Evolutionary conservation across 2,797 vertebrate species (phyloP).

Genomic region (Emys orbicularis): DNA sequence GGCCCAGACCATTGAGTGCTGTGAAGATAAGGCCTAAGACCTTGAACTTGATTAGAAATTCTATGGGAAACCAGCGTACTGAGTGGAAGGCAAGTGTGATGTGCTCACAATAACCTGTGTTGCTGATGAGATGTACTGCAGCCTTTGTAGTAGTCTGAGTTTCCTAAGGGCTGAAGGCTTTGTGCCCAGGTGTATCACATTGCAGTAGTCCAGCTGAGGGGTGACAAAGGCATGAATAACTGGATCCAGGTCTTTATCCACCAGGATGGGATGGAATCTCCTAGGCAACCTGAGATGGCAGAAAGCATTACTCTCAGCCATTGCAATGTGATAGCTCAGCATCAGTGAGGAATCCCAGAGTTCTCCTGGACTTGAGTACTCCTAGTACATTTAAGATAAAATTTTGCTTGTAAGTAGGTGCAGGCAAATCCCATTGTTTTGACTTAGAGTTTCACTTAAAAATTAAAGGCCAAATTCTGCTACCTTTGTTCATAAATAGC

Average conservation of each 20-base stretch:
- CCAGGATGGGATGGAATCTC: background rate
- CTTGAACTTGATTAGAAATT: background rate
- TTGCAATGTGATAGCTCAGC: background rate
- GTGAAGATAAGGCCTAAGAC: background rate
- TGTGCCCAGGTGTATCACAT: background rate
- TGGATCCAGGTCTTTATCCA: background rate
- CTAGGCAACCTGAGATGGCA: background rate
- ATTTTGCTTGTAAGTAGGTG: background rate
- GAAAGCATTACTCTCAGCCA: background rate
- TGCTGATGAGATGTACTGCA: background rate
- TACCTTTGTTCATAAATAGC: background rate
- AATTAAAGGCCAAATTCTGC: background rate
- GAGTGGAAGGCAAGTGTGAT: background rate
- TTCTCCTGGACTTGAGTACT: background rate
- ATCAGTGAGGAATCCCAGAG: background rate
- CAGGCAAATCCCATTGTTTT: background rate
- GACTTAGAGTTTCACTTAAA: background rate
- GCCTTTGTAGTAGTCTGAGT: background rate
- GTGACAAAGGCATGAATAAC: background rate
- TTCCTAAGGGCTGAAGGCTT: background rate
- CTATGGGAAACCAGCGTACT: background rate
- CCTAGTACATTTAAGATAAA: background rate
- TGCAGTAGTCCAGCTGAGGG: background rate
- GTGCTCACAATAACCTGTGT: background rate
- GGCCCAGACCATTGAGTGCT: background rate